phyloP scores from a whole-genome alignment of 1,140 invertebrate species.

The Lepidurus couesii region DNA sequence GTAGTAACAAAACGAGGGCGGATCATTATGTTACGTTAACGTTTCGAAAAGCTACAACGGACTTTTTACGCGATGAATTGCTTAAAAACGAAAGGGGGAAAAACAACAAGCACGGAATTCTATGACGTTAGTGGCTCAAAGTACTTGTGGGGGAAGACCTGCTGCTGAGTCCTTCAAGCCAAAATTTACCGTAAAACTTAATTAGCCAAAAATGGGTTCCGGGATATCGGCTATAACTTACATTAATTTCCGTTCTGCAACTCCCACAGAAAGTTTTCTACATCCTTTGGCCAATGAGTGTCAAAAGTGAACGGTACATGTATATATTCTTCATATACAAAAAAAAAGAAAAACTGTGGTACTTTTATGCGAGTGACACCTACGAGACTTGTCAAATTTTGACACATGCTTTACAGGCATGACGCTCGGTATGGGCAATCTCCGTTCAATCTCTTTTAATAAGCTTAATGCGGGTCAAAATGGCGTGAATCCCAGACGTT shows the following conservation, averaged over 20 bases:
- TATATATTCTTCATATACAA: too few relatives aligned
- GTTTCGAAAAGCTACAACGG: not conserved
- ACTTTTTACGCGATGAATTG: too few relatives aligned
- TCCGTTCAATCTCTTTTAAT: not conserved
- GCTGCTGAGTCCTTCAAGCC: not conserved
- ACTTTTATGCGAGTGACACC: not conserved
- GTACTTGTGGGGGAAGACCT: too few relatives aligned
- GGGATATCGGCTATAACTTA: not conserved
- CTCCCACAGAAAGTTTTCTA: not conserved
- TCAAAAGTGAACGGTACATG: too few relatives aligned
- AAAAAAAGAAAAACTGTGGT: too few relatives aligned
- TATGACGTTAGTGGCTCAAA: too few relatives aligned
- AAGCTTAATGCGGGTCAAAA: not conserved
- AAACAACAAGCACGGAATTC: too few relatives aligned
- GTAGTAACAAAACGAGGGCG: constrained; percentile 6
- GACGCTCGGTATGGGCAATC: not conserved
- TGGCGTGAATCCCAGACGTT: not conserved
- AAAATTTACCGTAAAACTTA: not conserved
- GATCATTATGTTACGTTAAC: not conserved
- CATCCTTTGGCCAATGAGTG: too few relatives aligned
- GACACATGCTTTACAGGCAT: not conserved
- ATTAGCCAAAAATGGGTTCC: not conserved
- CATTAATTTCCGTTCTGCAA: not conserved
- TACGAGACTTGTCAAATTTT: not conserved
- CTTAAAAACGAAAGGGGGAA: too few relatives aligned